These are phyloP conservation scores for Gambelia wislizenii DNA, from an alignment of 2,797 vertebrate genomes.

Conservation along the genomic window DNA sequence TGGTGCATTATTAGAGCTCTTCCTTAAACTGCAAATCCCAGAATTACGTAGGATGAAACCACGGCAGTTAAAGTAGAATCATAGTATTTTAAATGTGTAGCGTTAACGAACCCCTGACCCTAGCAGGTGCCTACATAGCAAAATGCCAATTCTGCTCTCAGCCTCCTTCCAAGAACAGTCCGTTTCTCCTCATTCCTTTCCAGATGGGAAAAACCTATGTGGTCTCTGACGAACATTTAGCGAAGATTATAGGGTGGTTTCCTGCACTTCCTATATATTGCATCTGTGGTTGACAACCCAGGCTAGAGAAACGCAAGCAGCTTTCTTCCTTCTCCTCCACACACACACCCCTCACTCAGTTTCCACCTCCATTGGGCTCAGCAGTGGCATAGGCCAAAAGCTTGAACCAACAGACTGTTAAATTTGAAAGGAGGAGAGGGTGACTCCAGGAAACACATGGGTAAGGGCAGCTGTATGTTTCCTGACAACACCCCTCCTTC, in stretches of 20 bases:
- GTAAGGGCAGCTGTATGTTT: background rate
- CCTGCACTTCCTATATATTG: constrained; percentile 18
- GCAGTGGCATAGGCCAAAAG: no score
- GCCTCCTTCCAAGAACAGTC: background rate
- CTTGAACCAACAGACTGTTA: background rate
- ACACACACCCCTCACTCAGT: no score
- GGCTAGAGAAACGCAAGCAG: background rate
- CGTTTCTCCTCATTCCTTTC: background rate
- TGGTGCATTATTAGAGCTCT: no score
- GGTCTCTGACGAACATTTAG: background rate
- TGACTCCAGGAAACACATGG: background rate
- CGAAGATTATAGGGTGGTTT: constrained; percentile 34
- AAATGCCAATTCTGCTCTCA: background rate
- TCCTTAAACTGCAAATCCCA: no score
- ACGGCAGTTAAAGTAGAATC: no score
- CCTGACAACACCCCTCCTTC: background rate
- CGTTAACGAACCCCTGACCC: no score
- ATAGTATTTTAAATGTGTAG: no score
- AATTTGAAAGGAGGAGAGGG: background rate
- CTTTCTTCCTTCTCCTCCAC: no score
- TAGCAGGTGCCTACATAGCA: background rate
- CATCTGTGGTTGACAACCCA: constrained; percentile 12
- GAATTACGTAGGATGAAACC: no score
- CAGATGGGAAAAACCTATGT: constrained; percentile 22
- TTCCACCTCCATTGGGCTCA: background rate